Base-by-base conservation (phyloP, 35 echinoderm and acorn worm species). In the Apostichopus parvimensis region DNA sequence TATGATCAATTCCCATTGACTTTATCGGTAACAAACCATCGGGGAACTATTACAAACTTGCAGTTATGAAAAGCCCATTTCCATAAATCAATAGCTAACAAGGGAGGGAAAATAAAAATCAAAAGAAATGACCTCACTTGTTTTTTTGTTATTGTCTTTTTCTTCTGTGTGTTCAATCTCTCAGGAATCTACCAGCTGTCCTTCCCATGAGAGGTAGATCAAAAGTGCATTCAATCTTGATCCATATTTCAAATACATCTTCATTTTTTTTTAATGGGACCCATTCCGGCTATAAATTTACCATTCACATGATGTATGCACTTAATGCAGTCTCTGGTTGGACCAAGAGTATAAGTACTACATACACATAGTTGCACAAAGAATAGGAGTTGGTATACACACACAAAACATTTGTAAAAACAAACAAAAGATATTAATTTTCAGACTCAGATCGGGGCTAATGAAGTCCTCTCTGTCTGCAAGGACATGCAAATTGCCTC, bases 171-270 rank as follows among this genome's bases (percentile, higher is more conserved):
- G 34, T 82, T 56, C 79, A 82, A 68, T 82, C 79, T 34, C 79
- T 82, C 79, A 82, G 45, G 81, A 84, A 84, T n/a, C 54, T 84
- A 58, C 54, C 81, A 84, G 81, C 81, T 84, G 81, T 18, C 55
- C 20, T 56, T 55, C 81, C 81, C 8, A 59, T 61, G 81, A 84
- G 81, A 24, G 57, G 54, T 11, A 84, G 81, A 59, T 84, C 20
- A 25, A 84, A 84, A 84, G 81, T 84, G 54, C 81, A 84, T 84
- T 84, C 81, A 18, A 58, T 84, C 17, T 58, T 9, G 25, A 58
- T 23, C 21, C 57, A 21, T 84, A 59, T 56, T 84, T 45, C 17
- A 84, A 60, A 17, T 84, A 13, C 55, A 18, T 75, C 71, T 20
- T 75, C 6, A 22, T 18, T 59, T 84, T 28, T 25, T 28, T 28